These are phyloP conservation scores for Matsumurasca onukii DNA, from an alignment of 1,140 invertebrate species.

Conservation along the genomic window DNA sequence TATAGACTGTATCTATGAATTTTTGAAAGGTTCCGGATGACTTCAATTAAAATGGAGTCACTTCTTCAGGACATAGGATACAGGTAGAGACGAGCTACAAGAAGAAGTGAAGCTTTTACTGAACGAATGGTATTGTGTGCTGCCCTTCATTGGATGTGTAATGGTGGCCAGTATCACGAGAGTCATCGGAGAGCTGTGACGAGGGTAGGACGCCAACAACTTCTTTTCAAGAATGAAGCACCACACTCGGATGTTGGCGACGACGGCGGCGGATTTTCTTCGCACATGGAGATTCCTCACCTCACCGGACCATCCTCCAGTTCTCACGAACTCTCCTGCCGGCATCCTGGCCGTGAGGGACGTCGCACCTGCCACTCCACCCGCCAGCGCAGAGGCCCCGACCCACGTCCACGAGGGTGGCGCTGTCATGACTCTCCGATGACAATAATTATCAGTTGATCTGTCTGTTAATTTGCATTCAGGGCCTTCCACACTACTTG, in stretches of 20 bases:
- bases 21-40: slow-evolving; percentile 3
- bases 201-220: too few relatives aligned
- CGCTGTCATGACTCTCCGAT: too few relatives aligned
- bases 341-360: too few relatives aligned
- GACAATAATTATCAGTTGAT: background rate
- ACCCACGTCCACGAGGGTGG: too few relatives aligned
- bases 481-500: background rate
- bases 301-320: background rate
- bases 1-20: too few relatives aligned
- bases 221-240: too few relatives aligned
- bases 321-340: too few relatives aligned
- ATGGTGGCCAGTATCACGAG: slow-evolving; percentile 37
- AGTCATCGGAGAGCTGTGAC: too few relatives aligned
- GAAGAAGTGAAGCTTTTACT: too few relatives aligned
- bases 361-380: too few relatives aligned
- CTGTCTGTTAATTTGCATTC: background rate
- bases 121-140: background rate
- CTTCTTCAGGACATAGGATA: background rate
- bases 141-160: slow-evolving; percentile 39
- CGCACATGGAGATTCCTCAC: background rate
- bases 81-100: background rate
- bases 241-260: too few relatives aligned
- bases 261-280: background rate
- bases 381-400: too few relatives aligned
- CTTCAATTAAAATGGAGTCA: background rate